phyloP scores from a whole-genome alignment of 2,797 vertebrate genomes.

The Borostomias antarcticus region DNA sequence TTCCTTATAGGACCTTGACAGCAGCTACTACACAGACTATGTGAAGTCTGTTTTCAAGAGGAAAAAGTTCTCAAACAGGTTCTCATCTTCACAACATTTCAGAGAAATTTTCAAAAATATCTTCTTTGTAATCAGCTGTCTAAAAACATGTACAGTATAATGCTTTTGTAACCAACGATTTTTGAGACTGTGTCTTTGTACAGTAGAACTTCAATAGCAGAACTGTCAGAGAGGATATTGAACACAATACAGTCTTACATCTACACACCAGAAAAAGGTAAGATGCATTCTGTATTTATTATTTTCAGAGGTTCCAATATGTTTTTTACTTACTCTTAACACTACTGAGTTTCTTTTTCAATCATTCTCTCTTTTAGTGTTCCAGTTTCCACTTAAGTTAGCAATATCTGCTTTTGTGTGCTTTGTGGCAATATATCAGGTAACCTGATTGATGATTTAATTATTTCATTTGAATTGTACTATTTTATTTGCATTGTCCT shows the following conservation, averaged over 20 bases:
- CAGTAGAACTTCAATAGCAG: conserved; percentile 54
- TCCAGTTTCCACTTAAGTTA: conserved; percentile 85
- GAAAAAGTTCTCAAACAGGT: conserved; percentile 79
- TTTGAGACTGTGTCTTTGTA: background rate
- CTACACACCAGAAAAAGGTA: conserved; percentile 87
- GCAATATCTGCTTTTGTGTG: conserved; percentile 81
- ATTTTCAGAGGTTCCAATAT: background rate
- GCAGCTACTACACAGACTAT: conserved; percentile 82
- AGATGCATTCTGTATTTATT: background rate
- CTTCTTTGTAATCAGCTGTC: too few relatives aligned
- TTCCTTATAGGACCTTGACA: conserved; percentile 75
- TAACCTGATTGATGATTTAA: conserved; percentile 75
- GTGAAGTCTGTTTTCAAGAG: conserved; percentile 82
- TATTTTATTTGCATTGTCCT: background rate
- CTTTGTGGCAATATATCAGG: conserved; percentile 87
- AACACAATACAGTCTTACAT: conserved; percentile 73
- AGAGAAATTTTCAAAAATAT: too few relatives aligned
- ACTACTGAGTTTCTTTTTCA: background rate
- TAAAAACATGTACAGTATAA: too few relatives aligned
- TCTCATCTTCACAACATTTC: background rate
- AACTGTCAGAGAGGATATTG: conserved; percentile 65
- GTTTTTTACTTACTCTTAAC: conserved; percentile 1
- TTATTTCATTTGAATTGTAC: background rate
- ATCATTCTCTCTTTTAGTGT: conserved; percentile 71
- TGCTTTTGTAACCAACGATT: too few relatives aligned